Percentiles rank a stretch among this genome's conserved stretches.
phyloP scores from a whole-genome alignment of 1,140 invertebrate genomes.

The Medauroidea extradentata region DNA sequence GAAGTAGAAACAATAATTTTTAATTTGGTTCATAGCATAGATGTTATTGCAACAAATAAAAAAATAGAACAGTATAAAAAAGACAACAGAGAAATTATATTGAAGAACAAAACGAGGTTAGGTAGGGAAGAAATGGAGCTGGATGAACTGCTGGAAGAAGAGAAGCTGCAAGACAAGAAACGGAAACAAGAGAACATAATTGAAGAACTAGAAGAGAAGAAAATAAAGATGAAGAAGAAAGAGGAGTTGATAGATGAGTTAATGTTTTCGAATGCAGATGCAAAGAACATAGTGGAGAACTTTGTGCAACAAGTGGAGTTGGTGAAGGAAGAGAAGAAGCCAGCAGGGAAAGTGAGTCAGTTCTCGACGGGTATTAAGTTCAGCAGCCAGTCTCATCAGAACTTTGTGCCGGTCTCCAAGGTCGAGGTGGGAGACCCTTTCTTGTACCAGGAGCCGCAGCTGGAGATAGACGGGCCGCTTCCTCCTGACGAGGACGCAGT shows the following conservation, averaged over 20 bases:
- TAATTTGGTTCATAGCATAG: constrained; percentile 88
- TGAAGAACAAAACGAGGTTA: constrained; percentile 72
- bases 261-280: constrained; percentile 87
- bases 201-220: constrained; percentile 71
- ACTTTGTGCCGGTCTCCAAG: constrained; percentile 61
- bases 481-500: constrained; percentile 64
- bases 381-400: constrained; percentile 49
- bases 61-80: constrained; percentile 92
- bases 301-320: constrained; percentile 67
- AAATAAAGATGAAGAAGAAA: constrained; percentile 77
- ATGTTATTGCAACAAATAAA: constrained; percentile 84
- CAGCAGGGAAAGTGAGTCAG: constrained; percentile 51
- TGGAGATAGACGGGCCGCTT: constrained; percentile 66
- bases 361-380: constrained; percentile 82
- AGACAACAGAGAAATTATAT: constrained; percentile 87
- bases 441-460: constrained; percentile 55
- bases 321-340: constrained; percentile 58
- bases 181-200: constrained; percentile 55
- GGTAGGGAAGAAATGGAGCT: constrained; percentile 69
- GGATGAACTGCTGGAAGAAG: constrained; percentile 82
- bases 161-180: constrained; percentile 67
- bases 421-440: constrained; percentile 72
- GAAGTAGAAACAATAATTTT: constrained; percentile 87
- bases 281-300: constrained; percentile 78
- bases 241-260: constrained; percentile 90